phyloP scores from a whole-genome alignment of 2,797 vertebrate species.

The Malacoctenus gilli region DNA sequence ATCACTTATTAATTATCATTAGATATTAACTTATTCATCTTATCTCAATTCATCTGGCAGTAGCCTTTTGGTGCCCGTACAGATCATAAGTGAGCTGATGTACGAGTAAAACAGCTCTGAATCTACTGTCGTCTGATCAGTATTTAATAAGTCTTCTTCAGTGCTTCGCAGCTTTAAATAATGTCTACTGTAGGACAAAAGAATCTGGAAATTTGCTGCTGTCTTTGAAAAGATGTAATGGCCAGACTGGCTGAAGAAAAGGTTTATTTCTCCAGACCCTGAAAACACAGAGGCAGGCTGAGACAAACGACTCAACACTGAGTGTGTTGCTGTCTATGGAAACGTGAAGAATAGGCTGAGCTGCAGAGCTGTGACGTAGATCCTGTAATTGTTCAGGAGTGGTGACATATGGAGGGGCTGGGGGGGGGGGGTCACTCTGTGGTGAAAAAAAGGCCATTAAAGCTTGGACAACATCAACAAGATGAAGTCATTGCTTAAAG shows the following conservation, averaged over 20 bases:
- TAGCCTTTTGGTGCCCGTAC: no score
- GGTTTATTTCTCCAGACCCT: slow-evolving; percentile 12
- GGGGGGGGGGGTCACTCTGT: slow-evolving; percentile 43
- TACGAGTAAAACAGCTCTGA: no score
- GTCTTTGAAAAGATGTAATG: neutral
- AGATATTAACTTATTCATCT: no score
- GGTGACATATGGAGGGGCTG: slow-evolving; percentile 24
- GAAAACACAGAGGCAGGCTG: slow-evolving; percentile 19
- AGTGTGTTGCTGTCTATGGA: slow-evolving; percentile 44
- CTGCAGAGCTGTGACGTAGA: slow-evolving; percentile 63
- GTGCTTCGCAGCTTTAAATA: no score
- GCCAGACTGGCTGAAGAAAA: neutral
- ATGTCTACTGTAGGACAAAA: no score
- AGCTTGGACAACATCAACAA: slow-evolving; percentile 47
- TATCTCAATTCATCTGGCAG: no score
- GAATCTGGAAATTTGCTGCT: no score
- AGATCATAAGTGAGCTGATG: no score
- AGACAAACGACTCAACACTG: slow-evolving; percentile 23
- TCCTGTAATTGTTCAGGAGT: slow-evolving; percentile 82
- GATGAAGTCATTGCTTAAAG: slow-evolving; percentile 64
- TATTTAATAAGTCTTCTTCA: no score
- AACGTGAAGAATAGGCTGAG: slow-evolving; percentile 55
- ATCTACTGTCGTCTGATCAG: no score
- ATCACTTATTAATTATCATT: no score
- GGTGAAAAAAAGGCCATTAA: slow-evolving; percentile 50